Conservation (phyloP, 2,113 vertebrate genomes). For the Siniperca knerii region DNA sequence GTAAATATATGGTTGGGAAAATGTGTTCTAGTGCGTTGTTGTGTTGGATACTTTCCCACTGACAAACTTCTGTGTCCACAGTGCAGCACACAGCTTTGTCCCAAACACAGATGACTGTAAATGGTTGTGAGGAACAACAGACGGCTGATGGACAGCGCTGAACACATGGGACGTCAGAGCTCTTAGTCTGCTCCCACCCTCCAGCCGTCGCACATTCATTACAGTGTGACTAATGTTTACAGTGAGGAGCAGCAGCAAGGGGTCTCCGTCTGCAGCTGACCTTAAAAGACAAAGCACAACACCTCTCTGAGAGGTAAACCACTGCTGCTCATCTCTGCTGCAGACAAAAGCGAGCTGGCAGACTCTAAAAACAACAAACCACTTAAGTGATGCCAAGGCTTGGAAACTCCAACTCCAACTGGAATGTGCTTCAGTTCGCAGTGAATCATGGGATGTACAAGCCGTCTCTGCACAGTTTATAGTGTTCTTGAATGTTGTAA, state of each 20-base stretch:
- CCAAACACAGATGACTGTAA: conserved; percentile 69
- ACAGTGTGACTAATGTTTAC: conserved; percentile 70
- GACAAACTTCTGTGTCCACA: not conserved
- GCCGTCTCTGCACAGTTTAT: conserved; percentile 38
- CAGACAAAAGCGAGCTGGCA: conserved; percentile 53
- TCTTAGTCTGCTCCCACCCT: conserved; percentile 44
- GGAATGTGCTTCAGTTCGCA: conserved; percentile 21
- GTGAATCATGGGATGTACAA: conserved; percentile 47
- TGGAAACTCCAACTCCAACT: conserved; percentile 53
- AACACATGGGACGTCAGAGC: conserved; percentile 57
- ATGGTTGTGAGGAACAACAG: conserved; percentile 51
- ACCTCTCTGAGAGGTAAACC: conserved; percentile 53
- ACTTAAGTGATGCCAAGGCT: conserved; percentile 57
- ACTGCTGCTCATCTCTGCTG: conserved; percentile 29
- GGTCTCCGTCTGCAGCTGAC: conserved; percentile 51
- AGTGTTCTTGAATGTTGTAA: conserved; percentile 22
- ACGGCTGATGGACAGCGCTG: conserved; percentile 8
- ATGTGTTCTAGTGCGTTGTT: conserved; percentile 5
- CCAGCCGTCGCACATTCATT: conserved; percentile 58
- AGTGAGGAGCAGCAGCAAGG: conserved; percentile 41
- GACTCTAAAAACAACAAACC: conserved; percentile 38
- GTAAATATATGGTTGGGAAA: not conserved
- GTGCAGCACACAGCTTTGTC: conserved; percentile 2
- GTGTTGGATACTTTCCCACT: conserved; percentile 8
- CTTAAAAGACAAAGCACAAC: conserved; percentile 72